Base-by-base conservation (phyloP, 1,140 invertebrate species). In the Drosophila burlai region DNA sequence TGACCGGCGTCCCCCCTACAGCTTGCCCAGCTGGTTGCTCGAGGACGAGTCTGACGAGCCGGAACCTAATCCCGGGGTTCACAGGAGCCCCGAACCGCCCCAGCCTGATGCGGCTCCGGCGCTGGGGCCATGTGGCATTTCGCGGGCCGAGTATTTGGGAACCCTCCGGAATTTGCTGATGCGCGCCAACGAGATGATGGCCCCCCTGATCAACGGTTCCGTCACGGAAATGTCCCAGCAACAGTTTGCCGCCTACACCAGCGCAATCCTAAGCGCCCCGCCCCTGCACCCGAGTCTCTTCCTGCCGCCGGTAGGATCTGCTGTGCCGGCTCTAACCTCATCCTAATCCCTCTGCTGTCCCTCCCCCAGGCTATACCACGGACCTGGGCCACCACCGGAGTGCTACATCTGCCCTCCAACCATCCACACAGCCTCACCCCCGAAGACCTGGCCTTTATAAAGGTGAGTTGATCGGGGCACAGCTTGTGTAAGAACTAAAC, bases 241-340 rank as follows among this genome's bases (percentile, higher is more conserved):
- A 1, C 68, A 87, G 50, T 83, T 87, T 34, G 80, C 83, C 1
- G 68, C 54, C 16, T 87, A 87, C 2, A 89, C 83, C 1, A 58
- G 61, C 3, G 73, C 65, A 7, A 83, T 87, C 9, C 21, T 87
- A 1, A 63, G 77, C 4, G 55, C 71, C 0, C 66, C 57, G 8
- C 72, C 83, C 0, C 21, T 87, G 40, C 83, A 87, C 34, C 83
- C 83, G 1, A 83, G 83, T 38, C 67, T 87, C 13, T 87, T 87
- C 6, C 11, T 87, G 61, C 81, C 84, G 2, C 2, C 60, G 38
- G 83, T 87, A 71, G 52, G 83, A 21, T 6, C 11, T 10, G 10
- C 6, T 2, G 0, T 2, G 24, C 1, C 18, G 21, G 2, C 11
- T 7, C 4, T 4, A 2, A 10, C 1, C 13, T 10, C 4, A 16